These are phyloP conservation scores for Cinara cedri DNA, from an alignment of 2,888 invertebrate species.

Conservation along the genomic window DNA sequence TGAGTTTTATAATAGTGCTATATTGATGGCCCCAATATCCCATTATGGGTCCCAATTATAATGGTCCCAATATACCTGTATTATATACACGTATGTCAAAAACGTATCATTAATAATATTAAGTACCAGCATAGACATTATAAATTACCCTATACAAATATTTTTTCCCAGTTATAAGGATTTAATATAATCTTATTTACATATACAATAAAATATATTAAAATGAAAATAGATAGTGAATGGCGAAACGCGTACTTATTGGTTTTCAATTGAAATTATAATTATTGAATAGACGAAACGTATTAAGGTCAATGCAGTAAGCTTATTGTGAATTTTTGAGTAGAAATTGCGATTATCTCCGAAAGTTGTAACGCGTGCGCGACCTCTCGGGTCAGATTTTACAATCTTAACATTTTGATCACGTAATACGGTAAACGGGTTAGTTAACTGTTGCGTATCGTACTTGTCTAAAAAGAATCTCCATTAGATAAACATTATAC, in stretches of 20 bases:
- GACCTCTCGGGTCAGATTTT: slow-evolving; percentile 9
- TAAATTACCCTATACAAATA: slow-evolving; percentile 20
- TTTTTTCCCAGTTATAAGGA: slow-evolving; percentile 3
- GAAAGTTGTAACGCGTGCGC: slow-evolving; percentile 13
- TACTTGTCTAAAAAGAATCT: background rate
- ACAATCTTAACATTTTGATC: slow-evolving; percentile 18
- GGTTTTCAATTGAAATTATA: slow-evolving; percentile 1
- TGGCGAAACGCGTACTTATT: background rate
- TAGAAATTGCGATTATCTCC: slow-evolving; percentile 14
- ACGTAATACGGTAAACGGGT: slow-evolving; percentile 48
- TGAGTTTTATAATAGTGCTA: background rate
- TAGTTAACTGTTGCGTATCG: slow-evolving; percentile 9
- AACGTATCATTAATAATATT: slow-evolving; percentile 17
- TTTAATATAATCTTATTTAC: background rate
- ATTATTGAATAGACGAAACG: background rate
- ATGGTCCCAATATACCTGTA: no score
- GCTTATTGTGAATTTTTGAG: background rate
- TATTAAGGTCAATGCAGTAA: slow-evolving; percentile 26
- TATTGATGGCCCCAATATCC: slow-evolving; percentile 22
- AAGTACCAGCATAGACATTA: slow-evolving; percentile 23
- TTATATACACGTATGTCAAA: background rate
- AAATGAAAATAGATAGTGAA: background rate
- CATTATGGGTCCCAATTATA: no score
- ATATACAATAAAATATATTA: no score
- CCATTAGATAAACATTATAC: slow-evolving; percentile 27